phyloP scores from a whole-genome alignment of 2,113 vertebrate genomes.

The Hemibagrus wyckioides region DNA sequence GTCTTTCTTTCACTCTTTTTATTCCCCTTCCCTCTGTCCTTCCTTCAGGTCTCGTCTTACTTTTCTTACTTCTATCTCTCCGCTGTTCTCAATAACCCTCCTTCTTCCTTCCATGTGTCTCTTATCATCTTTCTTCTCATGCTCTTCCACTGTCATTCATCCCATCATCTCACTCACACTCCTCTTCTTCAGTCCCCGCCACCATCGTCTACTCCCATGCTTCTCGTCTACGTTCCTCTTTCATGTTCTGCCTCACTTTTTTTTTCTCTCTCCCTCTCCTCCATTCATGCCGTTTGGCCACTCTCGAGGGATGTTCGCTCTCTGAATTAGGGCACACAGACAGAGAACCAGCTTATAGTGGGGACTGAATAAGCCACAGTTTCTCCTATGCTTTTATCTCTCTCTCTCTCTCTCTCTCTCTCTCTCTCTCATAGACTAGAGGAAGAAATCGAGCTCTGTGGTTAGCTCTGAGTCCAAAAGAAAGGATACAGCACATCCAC shows the following conservation, averaged over 20 bases:
- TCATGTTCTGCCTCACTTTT: conserved; percentile 21
- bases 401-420: neutral
- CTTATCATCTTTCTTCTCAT: conserved; percentile 35
- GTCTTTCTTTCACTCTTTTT: neutral
- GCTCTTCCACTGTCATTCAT: neutral
- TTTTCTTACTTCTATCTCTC: neutral
- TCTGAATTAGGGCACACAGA: conserved; percentile 49
- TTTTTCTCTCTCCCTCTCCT: conserved; percentile 1
- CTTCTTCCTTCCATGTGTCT: neutral
- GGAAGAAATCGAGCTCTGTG: neutral
- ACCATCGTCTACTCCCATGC: neutral
- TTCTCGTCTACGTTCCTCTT: neutral
- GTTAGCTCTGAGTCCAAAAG: neutral
- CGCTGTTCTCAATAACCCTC: neutral
- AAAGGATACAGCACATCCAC: neutral
- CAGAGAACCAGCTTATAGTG: conserved; percentile 40
- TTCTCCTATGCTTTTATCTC: conserved; percentile 14
- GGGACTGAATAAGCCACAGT: conserved; percentile 46
- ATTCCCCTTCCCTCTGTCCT: neutral
- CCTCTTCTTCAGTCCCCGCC: neutral
- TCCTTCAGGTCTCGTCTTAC: conserved; percentile 6
- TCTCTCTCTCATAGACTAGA: neutral
- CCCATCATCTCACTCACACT: conserved; percentile 15
- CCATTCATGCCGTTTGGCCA: conserved; percentile 33
- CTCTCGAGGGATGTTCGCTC: conserved; percentile 3